phyloP scores from a whole-genome alignment of 2,113 vertebrate genomes.

The Accipiter virgatus region DNA sequence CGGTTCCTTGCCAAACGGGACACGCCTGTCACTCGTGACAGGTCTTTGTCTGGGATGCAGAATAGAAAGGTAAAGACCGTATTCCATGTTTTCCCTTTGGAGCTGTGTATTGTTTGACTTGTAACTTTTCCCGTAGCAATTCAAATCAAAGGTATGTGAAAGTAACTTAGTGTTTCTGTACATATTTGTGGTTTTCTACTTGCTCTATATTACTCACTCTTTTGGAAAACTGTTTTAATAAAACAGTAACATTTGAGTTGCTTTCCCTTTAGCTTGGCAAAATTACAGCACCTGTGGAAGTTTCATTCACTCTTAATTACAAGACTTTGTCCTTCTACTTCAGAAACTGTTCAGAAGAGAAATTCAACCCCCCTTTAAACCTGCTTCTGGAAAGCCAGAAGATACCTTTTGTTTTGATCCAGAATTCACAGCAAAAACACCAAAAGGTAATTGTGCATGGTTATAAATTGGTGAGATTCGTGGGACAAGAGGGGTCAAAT shows the following conservation, averaged over 20 bases:
- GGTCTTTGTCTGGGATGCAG: neutral
- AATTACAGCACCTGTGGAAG: neutral
- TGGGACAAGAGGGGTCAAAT: neutral
- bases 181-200: neutral
- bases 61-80: neutral
- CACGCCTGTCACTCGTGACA: rapidly evolving
- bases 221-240: neutral
- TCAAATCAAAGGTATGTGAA: neutral
- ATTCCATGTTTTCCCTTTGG: neutral
- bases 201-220: neutral
- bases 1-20: neutral
- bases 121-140: neutral
- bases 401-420: slow-evolving; percentile 99
- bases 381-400: slow-evolving; percentile 94
- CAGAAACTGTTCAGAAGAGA: slow-evolving; percentile 94
- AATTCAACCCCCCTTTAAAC: slow-evolving; percentile 94
- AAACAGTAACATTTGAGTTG: neutral
- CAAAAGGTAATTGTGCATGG: slow-evolving; percentile 82
- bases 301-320: neutral
- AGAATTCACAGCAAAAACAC: slow-evolving; percentile 98
- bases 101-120: neutral
- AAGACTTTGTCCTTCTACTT: neutral
- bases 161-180: neutral
- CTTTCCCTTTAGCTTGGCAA: neutral
- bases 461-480: neutral